Evolutionary conservation across 2,888 invertebrate genomes (phyloP), one percentile per base, ranked within the genome.

Genomic region (Plemyria rubiginata): DNA sequence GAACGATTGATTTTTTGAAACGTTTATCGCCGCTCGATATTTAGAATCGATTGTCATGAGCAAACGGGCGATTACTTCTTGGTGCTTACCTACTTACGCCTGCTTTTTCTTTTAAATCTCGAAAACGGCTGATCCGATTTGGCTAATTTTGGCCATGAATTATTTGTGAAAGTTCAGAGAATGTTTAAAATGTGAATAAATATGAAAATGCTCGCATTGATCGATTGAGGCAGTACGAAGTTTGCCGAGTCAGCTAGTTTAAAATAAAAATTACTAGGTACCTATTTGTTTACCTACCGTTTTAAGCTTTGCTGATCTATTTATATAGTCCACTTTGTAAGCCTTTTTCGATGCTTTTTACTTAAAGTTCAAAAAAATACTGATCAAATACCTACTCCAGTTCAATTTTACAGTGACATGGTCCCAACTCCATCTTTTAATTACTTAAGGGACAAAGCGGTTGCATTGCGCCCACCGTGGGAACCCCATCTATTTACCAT

Each of bases 401-500:
- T 32, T 28, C 51, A 63, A 59, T 41, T 15, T 59, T 46, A 66
- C 48, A 48, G 40, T 60, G 62, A 60, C 66, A 60, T 54, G 58
- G 62, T 58, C 50, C 56, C 45, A 62, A 57, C 38, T 22, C 22
- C 22, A 1, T 64, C 54, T 54, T 60, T 67, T 62, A 46, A 63
- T 68, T 60, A 65, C 60, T 60, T 57, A 64, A 38, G 60, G 61
- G 55, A 58, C 65, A 67, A 67, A 62, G 67, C 63, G 60, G 57
- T 61, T 57, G 49, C 60, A 63, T 53, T 62, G 46, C 58, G 45
- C 55, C 45, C 43, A 55, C 36, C 89, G 92, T 92, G 92, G 86
- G 92, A 92, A 92, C 78, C 76, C 62, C 68, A 69, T 73, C 75
- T 91, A 77, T 92, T 91, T 92, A 85, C 81, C 81, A 80, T 80